Base-by-base conservation (phyloP, 2,113 vertebrate genomes). In the Cyrtonyx montezumae region DNA sequence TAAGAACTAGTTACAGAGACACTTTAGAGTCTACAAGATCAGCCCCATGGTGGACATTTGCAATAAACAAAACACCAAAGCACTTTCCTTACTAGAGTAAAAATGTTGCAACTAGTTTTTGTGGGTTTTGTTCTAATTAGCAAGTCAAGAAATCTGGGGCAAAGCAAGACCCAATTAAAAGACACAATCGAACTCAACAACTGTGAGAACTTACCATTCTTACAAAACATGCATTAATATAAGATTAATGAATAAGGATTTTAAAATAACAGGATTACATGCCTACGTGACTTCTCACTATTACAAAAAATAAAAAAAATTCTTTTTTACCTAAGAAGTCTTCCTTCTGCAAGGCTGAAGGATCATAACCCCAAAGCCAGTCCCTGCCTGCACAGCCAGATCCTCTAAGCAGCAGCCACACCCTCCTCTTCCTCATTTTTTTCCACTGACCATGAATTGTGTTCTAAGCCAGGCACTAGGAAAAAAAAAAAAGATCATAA, bases 351-450 rank as follows among this genome's bases (percentile, higher is more conserved):
- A 26, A 30, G 0, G 2, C 21, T 14, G 68, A 71, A 79, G 68
- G 61, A 26, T 40, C 1, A 1, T 51, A 22, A 58, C 43, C 78
- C 65, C 42, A 26, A 28, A 67, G 56, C 23, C 14, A 63, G 40
- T 43, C 79, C 51, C 84, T 8, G 0, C 79, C 28, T 63, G 51
- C 78, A 46, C 13, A 49, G 78, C 78, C 79, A 91, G 78, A 87
- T 48, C 53, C 37, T 85, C 65, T 40, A 48, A 87, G 74, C 3
- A 0, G 58, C 89, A 82, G 51, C 87, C 89, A 83, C 95, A 94
- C 90, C 90, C 90, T 92, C 56, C 7, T 92, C 88, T 87, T 90
- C 69, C 93, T 90, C 92, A 93, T 84, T 83, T 94, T 93, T 96
- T 80, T 26, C 55, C 71, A 75, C 75, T 91, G 84, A 90, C 56